Evolutionary conservation across 1,140 invertebrate genomes (phyloP).

Genomic region (Chironomus tepperi): DNA sequence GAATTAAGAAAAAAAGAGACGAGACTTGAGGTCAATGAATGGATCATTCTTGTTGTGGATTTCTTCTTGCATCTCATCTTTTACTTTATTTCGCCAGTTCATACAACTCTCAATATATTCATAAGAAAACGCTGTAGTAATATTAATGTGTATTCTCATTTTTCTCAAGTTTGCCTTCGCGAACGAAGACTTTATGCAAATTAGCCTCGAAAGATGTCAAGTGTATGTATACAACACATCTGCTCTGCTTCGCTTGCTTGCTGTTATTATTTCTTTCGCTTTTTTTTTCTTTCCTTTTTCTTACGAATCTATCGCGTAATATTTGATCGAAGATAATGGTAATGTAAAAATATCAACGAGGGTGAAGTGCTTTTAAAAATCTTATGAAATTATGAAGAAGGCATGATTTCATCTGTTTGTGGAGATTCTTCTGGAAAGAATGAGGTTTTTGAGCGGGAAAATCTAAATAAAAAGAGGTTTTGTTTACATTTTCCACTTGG

Average conservation of each 20-base stretch:
- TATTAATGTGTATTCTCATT: background rate
- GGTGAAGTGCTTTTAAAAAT: too few relatives aligned
- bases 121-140: background rate
- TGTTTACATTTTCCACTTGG: too few relatives aligned
- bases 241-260: slow-evolving; percentile 1
- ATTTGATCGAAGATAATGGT: too few relatives aligned
- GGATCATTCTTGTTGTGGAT: slow-evolving; percentile 17
- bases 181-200: slow-evolving; percentile 2
- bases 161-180: slow-evolving; percentile 2
- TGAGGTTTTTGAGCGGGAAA: too few relatives aligned
- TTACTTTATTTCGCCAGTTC: background rate
- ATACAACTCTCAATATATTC: slow-evolving; percentile 1
- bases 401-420: too few relatives aligned
- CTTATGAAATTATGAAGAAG: too few relatives aligned
- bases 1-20: slow-evolving; percentile 6
- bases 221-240: slow-evolving; percentile 10
- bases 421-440: too few relatives aligned
- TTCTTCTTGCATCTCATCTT: background rate
- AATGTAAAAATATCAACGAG: too few relatives aligned
- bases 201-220: slow-evolving; percentile 12
- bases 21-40: slow-evolving; percentile 15
- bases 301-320: too few relatives aligned
- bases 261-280: background rate
- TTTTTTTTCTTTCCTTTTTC: background rate
- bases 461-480: too few relatives aligned